A percentile compares a stretch with the other conserved stretches of the same genome.
phyloP scores from a whole-genome alignment of 1,140 invertebrate species.

The Chymomyza costata region DNA sequence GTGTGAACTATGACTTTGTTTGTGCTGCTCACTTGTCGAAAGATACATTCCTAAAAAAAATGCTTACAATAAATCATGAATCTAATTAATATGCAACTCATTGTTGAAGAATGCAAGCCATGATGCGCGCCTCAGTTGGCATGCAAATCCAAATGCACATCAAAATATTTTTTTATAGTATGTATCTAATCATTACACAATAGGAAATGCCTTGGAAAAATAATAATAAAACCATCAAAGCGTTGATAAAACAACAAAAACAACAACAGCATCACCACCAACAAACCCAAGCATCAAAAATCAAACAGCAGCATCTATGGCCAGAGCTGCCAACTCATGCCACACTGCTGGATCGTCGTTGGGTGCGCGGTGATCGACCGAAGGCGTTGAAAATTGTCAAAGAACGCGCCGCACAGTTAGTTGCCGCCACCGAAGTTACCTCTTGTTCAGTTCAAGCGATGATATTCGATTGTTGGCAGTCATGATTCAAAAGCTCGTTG shows the following conservation, averaged over 20 bases:
- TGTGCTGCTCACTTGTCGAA: slow-evolving; percentile 31
- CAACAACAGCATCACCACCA: slow-evolving; percentile 29
- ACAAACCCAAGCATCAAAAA: slow-evolving; percentile 28
- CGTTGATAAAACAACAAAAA: slow-evolving; percentile 54
- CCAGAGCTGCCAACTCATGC: slow-evolving; percentile 64
- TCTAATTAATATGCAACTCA: slow-evolving; percentile 72
- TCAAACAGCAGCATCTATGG: slow-evolving; percentile 56
- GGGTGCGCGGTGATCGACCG: slow-evolving; percentile 54
- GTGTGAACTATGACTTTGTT: slow-evolving; percentile 23
- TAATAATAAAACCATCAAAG: slow-evolving; percentile 72
- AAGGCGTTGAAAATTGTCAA: slow-evolving; percentile 72
- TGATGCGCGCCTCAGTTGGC: slow-evolving; percentile 53
- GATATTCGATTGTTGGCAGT: slow-evolving; percentile 71
- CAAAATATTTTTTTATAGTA: too few species aligned
- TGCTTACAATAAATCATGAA: slow-evolving; percentile 52
- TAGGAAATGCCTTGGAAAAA: slow-evolving; percentile 63
- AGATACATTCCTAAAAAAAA: too few species aligned
- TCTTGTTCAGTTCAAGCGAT: slow-evolving; percentile 8
- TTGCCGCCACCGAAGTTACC: too few species aligned
- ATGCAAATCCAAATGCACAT: slow-evolving; percentile 48
- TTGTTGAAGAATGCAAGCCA: slow-evolving; percentile 32
- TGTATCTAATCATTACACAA: slow-evolving; percentile 61
- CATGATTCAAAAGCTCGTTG: slow-evolving; percentile 67
- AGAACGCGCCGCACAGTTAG: slow-evolving; percentile 53
- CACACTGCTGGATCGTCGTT: slow-evolving; percentile 27